Evolutionary conservation across 2,888 invertebrate species (phyloP).

Genomic region (Metalampra italica): DNA sequence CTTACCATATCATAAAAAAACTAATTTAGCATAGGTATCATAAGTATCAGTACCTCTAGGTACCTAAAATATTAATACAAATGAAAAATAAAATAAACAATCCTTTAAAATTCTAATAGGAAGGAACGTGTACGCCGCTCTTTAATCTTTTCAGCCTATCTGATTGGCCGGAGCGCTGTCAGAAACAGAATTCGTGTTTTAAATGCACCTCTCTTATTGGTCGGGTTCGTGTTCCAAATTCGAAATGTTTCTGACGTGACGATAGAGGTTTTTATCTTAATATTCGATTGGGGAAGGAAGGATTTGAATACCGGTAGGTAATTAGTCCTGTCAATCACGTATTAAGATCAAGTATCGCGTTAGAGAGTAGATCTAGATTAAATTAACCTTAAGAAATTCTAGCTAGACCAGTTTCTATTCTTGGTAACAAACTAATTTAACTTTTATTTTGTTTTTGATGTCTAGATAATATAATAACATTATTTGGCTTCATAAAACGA

Average conservation of each 20-base stretch:
- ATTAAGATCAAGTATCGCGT: neutral
- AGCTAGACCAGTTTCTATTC: neutral
- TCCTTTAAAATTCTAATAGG: slow-evolving; percentile 58
- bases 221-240: slow-evolving; percentile 43
- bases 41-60: neutral
- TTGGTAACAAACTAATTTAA: too few relatives aligned
- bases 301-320: slow-evolving; percentile 35
- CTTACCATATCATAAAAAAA: too few relatives aligned
- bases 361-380: slow-evolving; percentile 2
- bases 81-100: slow-evolving; percentile 38
- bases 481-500: too few relatives aligned
- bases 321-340: slow-evolving; percentile 41
- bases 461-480: too few relatives aligned
- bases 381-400: neutral
- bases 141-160: slow-evolving; percentile 66
- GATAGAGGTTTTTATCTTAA: slow-evolving; percentile 32
- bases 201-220: slow-evolving; percentile 65
- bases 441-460: too few relatives aligned
- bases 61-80: slow-evolving; percentile 18
- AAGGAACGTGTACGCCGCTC: slow-evolving; percentile 42
- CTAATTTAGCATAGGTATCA: too few relatives aligned
- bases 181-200: slow-evolving; percentile 63
- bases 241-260: slow-evolving; percentile 40
- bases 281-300: slow-evolving; percentile 35
- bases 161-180: slow-evolving; percentile 71